Base-by-base conservation (phyloP, 1,140 invertebrate species). In the Papilio machaon region DNA sequence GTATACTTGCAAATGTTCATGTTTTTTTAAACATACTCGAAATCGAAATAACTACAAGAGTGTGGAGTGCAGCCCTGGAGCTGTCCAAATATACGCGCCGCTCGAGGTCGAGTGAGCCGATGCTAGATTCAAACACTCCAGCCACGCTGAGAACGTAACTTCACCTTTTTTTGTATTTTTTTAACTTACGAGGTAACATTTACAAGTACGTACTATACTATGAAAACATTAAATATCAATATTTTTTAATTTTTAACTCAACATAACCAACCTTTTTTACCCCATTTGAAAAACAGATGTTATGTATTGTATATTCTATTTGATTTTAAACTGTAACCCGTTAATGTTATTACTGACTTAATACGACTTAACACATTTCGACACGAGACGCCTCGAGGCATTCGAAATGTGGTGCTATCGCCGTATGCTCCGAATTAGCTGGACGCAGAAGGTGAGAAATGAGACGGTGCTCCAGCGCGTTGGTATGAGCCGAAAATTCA, bases 121-220 rank as follows among this genome's bases (percentile, higher is more conserved):
- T 67, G 64, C 64, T 23, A 67, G 23, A 67, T 35, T 67, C 64
- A 67, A 67, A 67, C 60, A 64, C 64, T 67, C 64, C 23, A 67
- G 64, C 64, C 30, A 35, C 64, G 23, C 64, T 35, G 23, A 15
- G 64, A 23, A 23, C 52, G 13, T 30, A 67, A 67, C 64, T 67
- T 30, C 2, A 30, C 30, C 30, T 67, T 35, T 67, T 67, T 67
- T 30, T 67, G 64, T 67, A 67, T 67, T 67, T 67, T 35, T 30
- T 67, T 30, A 67, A 67, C 23, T 35, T 35, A 67, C 23, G 23
- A 67, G 35, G 23, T 67, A 35, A 35, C 30, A 35, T 67, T 67
- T 35, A 67, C 19, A 64, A 35, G 30, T 35, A 35, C 2, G 30
- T 35, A 35, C 2, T 19, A 19, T 67, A 11, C 23, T 64, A 8